Percentiles rank a stretch among this genome's conserved stretches.
phyloP scores from a whole-genome alignment of 2,113 vertebrate genomes.

The Ptyas mucosa region DNA sequence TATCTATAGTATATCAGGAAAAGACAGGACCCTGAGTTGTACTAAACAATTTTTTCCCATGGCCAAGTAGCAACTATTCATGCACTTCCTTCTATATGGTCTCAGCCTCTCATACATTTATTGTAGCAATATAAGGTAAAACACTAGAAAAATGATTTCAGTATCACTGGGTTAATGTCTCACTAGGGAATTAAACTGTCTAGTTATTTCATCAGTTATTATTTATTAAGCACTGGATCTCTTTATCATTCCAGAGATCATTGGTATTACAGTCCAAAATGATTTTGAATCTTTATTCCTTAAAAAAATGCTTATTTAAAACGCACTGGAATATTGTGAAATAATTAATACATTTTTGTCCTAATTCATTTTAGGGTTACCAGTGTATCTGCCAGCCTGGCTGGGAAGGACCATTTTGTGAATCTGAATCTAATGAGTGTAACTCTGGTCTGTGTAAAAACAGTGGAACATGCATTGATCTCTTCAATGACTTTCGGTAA shows the following conservation, averaged over 20 bases:
- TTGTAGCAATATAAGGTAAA: background rate
- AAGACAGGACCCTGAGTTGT: background rate
- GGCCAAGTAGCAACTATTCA: background rate
- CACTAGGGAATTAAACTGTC: background rate
- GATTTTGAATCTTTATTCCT: background rate
- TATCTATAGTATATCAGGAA: background rate
- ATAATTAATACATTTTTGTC: background rate
- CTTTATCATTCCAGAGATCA: background rate
- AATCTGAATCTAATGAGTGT: constrained; percentile 76
- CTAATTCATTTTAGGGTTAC: constrained; percentile 51
- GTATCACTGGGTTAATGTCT: background rate
- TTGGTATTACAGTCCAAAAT: background rate
- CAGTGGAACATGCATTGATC: constrained; percentile 75
- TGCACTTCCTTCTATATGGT: background rate
- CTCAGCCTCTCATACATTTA: background rate
- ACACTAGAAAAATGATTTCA: background rate
- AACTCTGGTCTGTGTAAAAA: constrained; percentile 77
- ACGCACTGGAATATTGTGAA: background rate
- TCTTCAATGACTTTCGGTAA: constrained; percentile 76
- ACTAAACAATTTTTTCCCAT: background rate
- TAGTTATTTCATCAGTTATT: background rate
- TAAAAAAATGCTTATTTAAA: background rate
- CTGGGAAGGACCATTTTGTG: constrained; percentile 79
- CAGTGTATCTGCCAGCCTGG: constrained; percentile 58
- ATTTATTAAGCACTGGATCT: background rate